A percentile compares a stretch with the other conserved stretches of the same genome.
Conservation (phyloP, 1,140 invertebrate genomes). For the Lithobius niger region DNA sequence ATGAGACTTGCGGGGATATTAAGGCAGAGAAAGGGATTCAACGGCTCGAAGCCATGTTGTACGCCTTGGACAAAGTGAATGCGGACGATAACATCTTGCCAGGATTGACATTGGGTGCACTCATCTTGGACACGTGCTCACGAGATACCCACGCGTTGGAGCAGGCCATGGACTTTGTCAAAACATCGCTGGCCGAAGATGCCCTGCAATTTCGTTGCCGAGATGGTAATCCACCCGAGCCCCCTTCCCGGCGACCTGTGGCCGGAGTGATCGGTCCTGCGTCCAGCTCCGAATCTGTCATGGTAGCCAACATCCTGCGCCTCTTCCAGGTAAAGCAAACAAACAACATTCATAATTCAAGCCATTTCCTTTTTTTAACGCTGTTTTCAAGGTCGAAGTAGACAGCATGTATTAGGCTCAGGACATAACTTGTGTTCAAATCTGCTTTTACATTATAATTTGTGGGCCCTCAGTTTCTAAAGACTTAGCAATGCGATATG, state of each 20-base stretch:
- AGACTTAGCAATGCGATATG: too few species aligned
- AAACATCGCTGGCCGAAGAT: constrained; percentile 38
- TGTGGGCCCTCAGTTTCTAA: too few species aligned
- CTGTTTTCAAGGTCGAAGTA: too few species aligned
- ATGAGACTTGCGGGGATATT: constrained; percentile 47
- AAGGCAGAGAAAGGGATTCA: constrained; percentile 64
- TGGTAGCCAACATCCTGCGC: constrained; percentile 51
- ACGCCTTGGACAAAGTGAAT: constrained; percentile 62
- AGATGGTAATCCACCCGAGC: constrained; percentile 37
- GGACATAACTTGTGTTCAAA: too few species aligned
- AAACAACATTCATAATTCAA: too few species aligned
- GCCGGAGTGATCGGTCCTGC: constrained; percentile 50
- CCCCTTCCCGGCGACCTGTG: constrained; percentile 43
- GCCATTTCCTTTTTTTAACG: too few species aligned
- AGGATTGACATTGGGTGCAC: constrained; percentile 49
- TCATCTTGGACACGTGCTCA: constrained; percentile 66
- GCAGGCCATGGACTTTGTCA: constrained; percentile 64
- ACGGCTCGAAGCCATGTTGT: constrained; percentile 70
- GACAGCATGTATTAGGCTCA: too few species aligned
- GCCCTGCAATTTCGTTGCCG: constrained; percentile 44
- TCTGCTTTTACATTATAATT: too few species aligned
- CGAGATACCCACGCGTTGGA: constrained; percentile 67
- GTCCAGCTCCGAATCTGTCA: constrained; percentile 48
- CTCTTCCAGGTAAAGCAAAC: constrained; percentile 44
- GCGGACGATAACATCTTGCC: constrained; percentile 43